Percentiles rank a stretch among this genome's conserved stretches.
phyloP scores from a whole-genome alignment of 2,888 invertebrate genomes.

The Pammene aurita region DNA sequence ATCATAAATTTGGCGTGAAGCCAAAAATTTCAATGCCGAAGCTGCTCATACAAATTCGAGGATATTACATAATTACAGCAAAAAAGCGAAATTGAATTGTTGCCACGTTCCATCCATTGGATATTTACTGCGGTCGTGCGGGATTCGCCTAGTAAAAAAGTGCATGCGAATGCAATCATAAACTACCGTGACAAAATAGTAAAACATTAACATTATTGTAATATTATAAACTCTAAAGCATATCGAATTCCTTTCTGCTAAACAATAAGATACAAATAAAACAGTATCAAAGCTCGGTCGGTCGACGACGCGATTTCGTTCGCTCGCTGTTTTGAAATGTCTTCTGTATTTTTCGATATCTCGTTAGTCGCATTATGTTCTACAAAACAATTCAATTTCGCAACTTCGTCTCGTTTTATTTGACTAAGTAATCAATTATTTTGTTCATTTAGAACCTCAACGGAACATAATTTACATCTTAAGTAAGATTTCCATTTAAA shows the following conservation, averaged over 20 bases:
- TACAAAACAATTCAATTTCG: slow-evolving; percentile 60
- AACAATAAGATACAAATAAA: slow-evolving; percentile 45
- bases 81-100: slow-evolving; percentile 83
- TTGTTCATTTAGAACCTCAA: neutral
- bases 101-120: slow-evolving; percentile 76
- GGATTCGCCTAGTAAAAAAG: slow-evolving; percentile 62
- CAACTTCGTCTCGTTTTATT: slow-evolving; percentile 45
- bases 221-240: slow-evolving; percentile 57
- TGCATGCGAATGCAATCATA: slow-evolving; percentile 74
- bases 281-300: slow-evolving; percentile 35
- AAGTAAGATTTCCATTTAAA: slow-evolving; percentile 32
- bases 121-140: slow-evolving; percentile 75
- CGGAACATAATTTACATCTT: slow-evolving; percentile 2
- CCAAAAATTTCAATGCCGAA: slow-evolving; percentile 73
- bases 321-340: slow-evolving; percentile 14
- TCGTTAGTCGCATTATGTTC: slow-evolving; percentile 23
- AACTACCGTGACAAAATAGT: slow-evolving; percentile 67
- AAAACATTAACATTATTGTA: slow-evolving; percentile 44
- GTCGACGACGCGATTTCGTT: slow-evolving; percentile 13
- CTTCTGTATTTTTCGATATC: slow-evolving; percentile 16
- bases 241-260: slow-evolving; percentile 50
- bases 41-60: slow-evolving; percentile 70
- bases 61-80: slow-evolving; percentile 70
- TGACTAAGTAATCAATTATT: slow-evolving; percentile 28
- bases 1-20: slow-evolving; percentile 70